Evolutionary conservation across 2,113 vertebrate species (phyloP), one percentile per base, ranked within the genome.

Genomic region (Catharus bicknelli): DNA sequence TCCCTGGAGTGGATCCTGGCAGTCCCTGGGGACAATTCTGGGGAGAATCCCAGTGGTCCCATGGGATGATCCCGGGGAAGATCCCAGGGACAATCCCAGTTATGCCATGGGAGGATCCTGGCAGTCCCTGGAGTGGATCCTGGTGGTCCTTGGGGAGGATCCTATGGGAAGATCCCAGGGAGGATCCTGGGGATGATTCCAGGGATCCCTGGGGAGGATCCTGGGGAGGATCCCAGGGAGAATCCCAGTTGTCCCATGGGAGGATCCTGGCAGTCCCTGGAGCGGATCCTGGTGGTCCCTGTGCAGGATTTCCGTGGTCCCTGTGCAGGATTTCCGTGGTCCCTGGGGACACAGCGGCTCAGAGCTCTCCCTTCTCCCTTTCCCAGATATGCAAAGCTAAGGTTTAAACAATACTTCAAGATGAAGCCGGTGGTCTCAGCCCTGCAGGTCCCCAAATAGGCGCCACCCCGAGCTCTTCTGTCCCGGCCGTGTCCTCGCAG

Each of bases 381-480:
- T 21, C 2, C 10, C 97, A 99, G 99, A 96, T 99, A 99, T 50
- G 99, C 99, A 11, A 98, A 98, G 95, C 97, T 99, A 83, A 98
- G 99, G 90, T 99, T 99, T 97, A 98, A 98, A 95, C 98, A 99
- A 90, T 99, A 99, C 98, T 99, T 99, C 96, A 98, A 98, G 97
- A 99, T 98, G 97, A 99, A 99, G 97, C 98, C 98, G 22, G 95
- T 96, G n/a, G 98, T 99, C 95, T 97, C 98, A 79, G 98, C 98
- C 86, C 97, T 99, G 91, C 98, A 98, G 97, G 94, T 97, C 94
- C 98, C 98, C 66, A 98, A 99, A 89, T 99, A 98, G 98, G 72
- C 0, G 2, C 53, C 62, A 13, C 73, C 91, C 92, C 34, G 80
- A 90, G 32, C 58, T 94, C 45, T 62, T 63, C 87, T 68, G 79